Evolutionary conservation across 2,797 vertebrate genomes (phyloP), one percentile per base, ranked within the genome.

Genomic region (Tokudaia tokunoshimensis): DNA sequence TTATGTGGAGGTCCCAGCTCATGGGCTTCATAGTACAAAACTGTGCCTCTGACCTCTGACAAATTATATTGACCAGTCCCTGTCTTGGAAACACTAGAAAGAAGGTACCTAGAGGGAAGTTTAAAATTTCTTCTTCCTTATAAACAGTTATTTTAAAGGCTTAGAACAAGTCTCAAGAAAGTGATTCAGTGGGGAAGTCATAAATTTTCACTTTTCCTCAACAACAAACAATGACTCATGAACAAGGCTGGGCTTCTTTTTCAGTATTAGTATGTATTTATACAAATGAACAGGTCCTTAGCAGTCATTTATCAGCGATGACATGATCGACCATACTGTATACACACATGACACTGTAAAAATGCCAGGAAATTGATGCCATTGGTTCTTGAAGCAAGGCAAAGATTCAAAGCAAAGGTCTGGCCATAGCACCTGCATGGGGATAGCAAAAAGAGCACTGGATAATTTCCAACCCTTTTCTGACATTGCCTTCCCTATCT

Each of bases 161-260:
- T 61, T 82, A 81, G 10, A 86, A 50, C 47, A 96, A 87, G 29
- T 67, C 80, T 96, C 10, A 74, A 92, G 86, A 84, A 92, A 95
- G 61, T 52, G 3, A 80, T 65, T 92, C 94, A 76, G 79, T 26
- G 75, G 83, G 85, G 52, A 80, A 85, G 10, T 8, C 70, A 63
- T 80, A 65, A 0, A 79, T 92, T 91, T 65, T 24, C 11, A 87
- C 59, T 86, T 91, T 90, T 57, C 89, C 5, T 94, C 76, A 63
- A 34, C 81, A 80, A 90, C 89, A 92, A 74, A 47, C 13, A 34
- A 63, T 86, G 65, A 92, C 91, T 59, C 52, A 44, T 41, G 65
- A 96, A 41, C 76, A 83, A 94, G 84, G 29, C 41, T 78, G 65
- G 79, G 63, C 59, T 94, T 90, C 47, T 29, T 59, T 94, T 92